Percentiles rank a stretch among this genome's conserved stretches.
Conservation (phyloP, 2,797 vertebrate species). For the Coranthus polyacanthus region DNA sequence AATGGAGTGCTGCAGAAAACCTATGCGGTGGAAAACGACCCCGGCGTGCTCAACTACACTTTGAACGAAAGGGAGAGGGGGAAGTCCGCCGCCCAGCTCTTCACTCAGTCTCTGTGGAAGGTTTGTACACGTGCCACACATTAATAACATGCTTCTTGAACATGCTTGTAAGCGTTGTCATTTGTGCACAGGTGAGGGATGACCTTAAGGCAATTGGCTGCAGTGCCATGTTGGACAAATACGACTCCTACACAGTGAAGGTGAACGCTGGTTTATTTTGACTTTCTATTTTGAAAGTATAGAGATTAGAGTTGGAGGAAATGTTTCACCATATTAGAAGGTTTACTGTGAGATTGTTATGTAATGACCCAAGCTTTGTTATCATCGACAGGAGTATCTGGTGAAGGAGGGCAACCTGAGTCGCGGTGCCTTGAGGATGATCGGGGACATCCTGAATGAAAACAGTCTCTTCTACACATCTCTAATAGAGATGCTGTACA, state of each 20-base stretch:
- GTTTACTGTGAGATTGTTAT: background rate
- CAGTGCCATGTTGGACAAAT: constrained; percentile 76
- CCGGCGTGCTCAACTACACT: constrained; percentile 83
- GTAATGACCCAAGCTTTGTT: background rate
- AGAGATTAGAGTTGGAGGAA: no score
- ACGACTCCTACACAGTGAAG: constrained; percentile 86
- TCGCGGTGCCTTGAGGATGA: constrained; percentile 84
- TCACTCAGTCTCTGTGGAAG: constrained; percentile 82
- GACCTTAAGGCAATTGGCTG: constrained; percentile 80
- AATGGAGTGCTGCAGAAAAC: constrained; percentile 77
- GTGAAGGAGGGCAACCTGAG: constrained; percentile 87
- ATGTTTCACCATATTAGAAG: no score
- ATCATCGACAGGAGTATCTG: constrained; percentile 83
- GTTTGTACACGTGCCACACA: constrained; percentile 58
- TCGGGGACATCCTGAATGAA: constrained; percentile 88
- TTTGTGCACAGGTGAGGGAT: constrained; percentile 76
- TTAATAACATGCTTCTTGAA: background rate
- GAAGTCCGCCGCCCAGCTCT: constrained; percentile 79
- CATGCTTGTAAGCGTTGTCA: background rate
- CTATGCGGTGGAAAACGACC: constrained; percentile 79
- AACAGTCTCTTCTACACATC: constrained; percentile 88
- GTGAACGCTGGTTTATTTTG: no score
- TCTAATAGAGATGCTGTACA: constrained; percentile 84
- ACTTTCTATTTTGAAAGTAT: no score
- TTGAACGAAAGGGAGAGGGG: constrained; percentile 78